Conservation (phyloP, 1,140 invertebrate species). For the Ctenoplectra terminalis region DNA sequence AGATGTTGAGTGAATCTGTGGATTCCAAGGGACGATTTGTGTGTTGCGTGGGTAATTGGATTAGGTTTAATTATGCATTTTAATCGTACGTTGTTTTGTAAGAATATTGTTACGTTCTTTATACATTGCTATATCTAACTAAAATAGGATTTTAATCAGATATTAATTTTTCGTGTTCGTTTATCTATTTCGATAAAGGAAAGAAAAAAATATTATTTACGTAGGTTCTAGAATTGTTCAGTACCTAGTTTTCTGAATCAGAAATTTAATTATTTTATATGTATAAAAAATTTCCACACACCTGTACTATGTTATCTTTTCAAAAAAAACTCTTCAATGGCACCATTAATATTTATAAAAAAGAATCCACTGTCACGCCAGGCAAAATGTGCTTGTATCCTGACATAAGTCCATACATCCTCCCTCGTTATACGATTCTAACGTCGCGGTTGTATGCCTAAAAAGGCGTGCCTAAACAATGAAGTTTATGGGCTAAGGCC, state of each 20-base stretch:
- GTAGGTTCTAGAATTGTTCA: too few relatives aligned
- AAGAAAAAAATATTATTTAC: too few relatives aligned
- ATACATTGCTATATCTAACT: too few relatives aligned
- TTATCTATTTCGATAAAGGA: too few relatives aligned
- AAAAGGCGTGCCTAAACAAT: conserved; percentile 80
- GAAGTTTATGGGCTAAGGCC: conserved; percentile 77
- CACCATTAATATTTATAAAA: not conserved
- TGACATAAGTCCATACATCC: conserved; percentile 22
- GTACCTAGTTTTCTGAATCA: too few relatives aligned
- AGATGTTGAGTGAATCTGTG: not conserved
- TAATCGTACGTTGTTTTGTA: too few relatives aligned
- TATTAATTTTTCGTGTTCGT: conserved; percentile 37
- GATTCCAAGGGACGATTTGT: not conserved
- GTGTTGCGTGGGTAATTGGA: not conserved
- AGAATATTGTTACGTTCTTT: too few relatives aligned
- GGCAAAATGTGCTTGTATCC: conserved; percentile 7
- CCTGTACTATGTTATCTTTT: conserved; percentile 44
- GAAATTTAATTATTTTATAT: too few relatives aligned
- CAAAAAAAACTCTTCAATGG: not conserved
- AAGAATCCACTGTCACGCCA: not conserved
- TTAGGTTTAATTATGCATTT: too few relatives aligned
- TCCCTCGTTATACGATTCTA: conserved; percentile 44
- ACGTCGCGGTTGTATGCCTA: conserved; percentile 62
- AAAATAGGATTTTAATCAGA: too few relatives aligned
- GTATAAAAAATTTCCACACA: too few relatives aligned